These are phyloP conservation scores for Drosophila mojavensis DNA, from an alignment of 1,140 invertebrate genomes.

Conservation along the genomic window DNA sequence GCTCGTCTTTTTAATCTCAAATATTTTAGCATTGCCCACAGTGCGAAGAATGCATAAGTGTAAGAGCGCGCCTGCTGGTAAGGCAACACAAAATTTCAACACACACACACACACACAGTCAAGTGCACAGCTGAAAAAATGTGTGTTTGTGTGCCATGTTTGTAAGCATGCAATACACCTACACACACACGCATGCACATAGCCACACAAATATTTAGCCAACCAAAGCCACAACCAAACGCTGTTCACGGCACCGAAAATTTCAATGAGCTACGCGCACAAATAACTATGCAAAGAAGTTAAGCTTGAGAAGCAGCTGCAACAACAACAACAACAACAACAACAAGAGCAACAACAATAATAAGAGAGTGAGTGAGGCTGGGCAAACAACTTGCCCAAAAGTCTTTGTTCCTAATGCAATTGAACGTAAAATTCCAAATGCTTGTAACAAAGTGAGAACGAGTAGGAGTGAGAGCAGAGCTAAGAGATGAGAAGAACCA, in stretches of 20 bases:
- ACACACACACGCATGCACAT: conserved; percentile 5
- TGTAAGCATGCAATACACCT: conserved; percentile 14
- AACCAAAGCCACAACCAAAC: conserved; percentile 29
- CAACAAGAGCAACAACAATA: conserved; percentile 2
- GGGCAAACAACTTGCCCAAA: conserved; percentile 43
- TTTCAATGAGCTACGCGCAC: conserved; percentile 49
- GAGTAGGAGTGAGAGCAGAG: neutral
- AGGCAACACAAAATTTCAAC: conserved; percentile 25
- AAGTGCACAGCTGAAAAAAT: conserved; percentile 3
- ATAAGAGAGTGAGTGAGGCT: conserved; percentile 16
- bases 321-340: conserved; percentile 6
- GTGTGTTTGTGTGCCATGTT: conserved; percentile 5
- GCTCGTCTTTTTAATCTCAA: no score
- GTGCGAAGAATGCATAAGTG: neutral
- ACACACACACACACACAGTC: neutral
- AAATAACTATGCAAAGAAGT: conserved; percentile 52
- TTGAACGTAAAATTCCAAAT: conserved; percentile 52
- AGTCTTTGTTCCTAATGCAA: conserved; percentile 53
- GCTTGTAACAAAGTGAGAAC: conserved; percentile 39
- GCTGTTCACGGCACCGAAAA: conserved; percentile 40
- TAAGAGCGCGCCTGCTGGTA: conserved; percentile 9
- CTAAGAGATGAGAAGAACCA: neutral
- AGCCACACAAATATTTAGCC: neutral
- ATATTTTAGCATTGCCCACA: neutral
- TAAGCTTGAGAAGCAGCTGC: conserved; percentile 27